Percentiles rank a stretch among this genome's conserved stretches.
Conservation (phyloP, 2,888 invertebrate genomes). For the Phytoseiulus persimilis region DNA sequence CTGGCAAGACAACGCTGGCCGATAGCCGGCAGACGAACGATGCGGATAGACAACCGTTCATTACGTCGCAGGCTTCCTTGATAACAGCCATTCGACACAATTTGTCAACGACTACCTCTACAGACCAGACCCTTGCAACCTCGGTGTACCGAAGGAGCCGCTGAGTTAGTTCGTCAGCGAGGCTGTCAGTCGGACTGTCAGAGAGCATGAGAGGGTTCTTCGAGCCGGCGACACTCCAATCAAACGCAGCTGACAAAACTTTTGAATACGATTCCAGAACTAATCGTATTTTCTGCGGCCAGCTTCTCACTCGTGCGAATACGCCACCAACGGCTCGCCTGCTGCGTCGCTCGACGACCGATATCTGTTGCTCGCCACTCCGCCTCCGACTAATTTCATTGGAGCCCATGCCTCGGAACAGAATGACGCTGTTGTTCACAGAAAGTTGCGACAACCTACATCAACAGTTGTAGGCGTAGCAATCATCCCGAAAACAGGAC, state of each 20-base stretch:
- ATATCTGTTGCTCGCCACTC: not conserved
- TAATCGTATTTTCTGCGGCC: not conserved
- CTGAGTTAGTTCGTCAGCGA: not conserved
- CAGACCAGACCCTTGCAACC: not conserved
- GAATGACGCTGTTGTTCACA: not conserved
- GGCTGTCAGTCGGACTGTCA: not conserved
- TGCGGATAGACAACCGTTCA: not conserved
- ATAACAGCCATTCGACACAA: conserved; percentile 5
- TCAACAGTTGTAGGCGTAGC: not conserved
- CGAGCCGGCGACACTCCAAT: not conserved
- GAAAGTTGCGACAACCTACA: not conserved
- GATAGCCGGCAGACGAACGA: not conserved
- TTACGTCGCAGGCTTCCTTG: not conserved
- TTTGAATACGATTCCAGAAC: not conserved
- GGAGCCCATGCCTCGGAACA: not conserved
- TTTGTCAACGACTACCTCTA: not conserved
- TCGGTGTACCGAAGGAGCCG: not conserved
- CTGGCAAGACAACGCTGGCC: not conserved
- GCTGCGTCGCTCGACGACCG: not conserved
- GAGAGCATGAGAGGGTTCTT: not conserved
- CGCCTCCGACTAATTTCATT: not conserved
- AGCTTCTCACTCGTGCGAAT: not conserved
- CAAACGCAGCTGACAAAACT: not conserved
- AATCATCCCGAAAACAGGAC: not conserved
- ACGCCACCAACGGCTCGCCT: not conserved